Base-by-base conservation (phyloP, 1,140 invertebrate genomes). In the Subanguina moxae region DNA sequence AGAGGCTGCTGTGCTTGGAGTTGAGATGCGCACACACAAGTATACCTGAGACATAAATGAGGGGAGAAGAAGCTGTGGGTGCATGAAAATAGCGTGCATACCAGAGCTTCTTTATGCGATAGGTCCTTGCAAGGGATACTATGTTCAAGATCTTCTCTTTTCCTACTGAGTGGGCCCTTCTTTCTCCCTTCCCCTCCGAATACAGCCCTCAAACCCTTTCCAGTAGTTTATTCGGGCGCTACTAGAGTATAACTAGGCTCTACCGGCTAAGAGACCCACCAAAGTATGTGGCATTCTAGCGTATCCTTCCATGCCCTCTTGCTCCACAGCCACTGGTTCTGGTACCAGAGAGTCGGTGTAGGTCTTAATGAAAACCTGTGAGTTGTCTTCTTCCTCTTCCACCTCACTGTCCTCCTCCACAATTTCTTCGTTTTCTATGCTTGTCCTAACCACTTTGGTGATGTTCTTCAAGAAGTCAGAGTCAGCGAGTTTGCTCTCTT, bases 341-440 rank as follows among this genome's bases (percentile, higher is more conserved):
- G 48, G 48, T 15, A 21, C n/a, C n/a, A 52, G 48, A 25, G n/a
- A 21, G 17, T 52, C 48, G 48, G 48, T 52, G 48, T 52, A 52
- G 3, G 48, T 52, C 23, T 25, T 19, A 21, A 52, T 52, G 48
- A 21, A 52, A 15, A 52, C 48, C 48, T 52, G 48, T 8, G 32
- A 25, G 27, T 42, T 32, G 11, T 57, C 59, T 3, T 57, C 65
- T 59, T 68, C 57, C 25, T 63, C 38, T n/a, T 63, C 64, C 17
- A 45, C 62, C 15, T 61, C 65, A 19, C 46, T 63, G 25, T 43
- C 64, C 17, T 25, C 48, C 3, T 76, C 62, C 3, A 42, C 25
- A 23, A 59, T 19, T 42, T 72, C 69, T 38, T 72, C 69, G 19
- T 69, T 38, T 27, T 61, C 58, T 1, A 61, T 28, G 19, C 42